Percentiles rank a stretch among this genome's conserved stretches.
These are phyloP conservation scores for Neocrepidodera transversa DNA, from an alignment of 2,888 invertebrate species.

Conservation along the genomic window DNA sequence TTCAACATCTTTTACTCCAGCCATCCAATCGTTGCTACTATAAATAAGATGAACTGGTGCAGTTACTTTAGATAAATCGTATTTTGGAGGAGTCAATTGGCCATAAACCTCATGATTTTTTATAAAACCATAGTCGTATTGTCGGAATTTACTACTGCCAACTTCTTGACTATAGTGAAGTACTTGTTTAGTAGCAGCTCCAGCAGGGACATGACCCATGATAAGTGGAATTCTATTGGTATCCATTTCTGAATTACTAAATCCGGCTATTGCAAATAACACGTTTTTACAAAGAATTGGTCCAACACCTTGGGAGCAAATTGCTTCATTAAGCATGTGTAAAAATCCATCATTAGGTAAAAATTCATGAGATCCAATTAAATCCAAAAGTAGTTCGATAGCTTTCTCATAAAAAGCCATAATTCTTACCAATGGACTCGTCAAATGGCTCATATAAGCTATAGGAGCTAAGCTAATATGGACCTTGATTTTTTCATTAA, in stretches of 20 bases:
- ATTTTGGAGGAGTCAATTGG: conserved; percentile 57
- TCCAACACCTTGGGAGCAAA: conserved; percentile 22
- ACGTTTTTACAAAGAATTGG: conserved; percentile 50
- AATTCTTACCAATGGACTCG: conserved; percentile 50
- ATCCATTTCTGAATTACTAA: conserved; percentile 53
- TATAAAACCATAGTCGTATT: conserved; percentile 62
- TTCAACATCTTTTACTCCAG: conserved; percentile 52
- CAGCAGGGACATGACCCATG: conserved; percentile 50
- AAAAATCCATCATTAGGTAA: conserved; percentile 66
- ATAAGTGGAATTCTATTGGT: conserved; percentile 46
- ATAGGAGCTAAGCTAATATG: conserved; percentile 76
- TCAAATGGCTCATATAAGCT: conserved; percentile 67
- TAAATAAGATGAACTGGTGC: conserved; percentile 61
- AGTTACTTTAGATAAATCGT: conserved; percentile 57
- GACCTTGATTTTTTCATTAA: conserved; percentile 70
- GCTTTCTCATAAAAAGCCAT: conserved; percentile 45
- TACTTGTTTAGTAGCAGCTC: conserved; percentile 69
- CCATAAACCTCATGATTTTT: conserved; percentile 52
- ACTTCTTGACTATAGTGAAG: conserved; percentile 76
- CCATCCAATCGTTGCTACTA: conserved; percentile 63
- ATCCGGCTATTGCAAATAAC: conserved; percentile 53
- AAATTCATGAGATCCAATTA: conserved; percentile 68
- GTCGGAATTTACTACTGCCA: conserved; percentile 57
- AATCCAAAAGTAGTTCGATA: conserved; percentile 20
- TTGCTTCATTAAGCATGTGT: conserved; percentile 34